A percentile compares a stretch with the other conserved stretches of the same genome.
Conservation (phyloP, 2,888 invertebrate species). For the Dermolepida albohirtum region DNA sequence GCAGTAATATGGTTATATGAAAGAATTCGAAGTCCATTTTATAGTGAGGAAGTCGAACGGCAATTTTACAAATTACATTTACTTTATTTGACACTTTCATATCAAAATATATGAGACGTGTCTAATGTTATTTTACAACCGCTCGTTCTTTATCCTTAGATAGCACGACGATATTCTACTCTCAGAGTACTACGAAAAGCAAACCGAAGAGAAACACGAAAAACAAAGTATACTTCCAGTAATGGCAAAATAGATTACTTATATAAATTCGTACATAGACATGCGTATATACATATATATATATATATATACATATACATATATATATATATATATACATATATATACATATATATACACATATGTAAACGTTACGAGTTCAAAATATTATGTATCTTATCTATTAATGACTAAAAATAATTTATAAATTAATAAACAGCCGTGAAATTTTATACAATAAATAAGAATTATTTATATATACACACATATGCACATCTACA, state of each 20-base stretch:
- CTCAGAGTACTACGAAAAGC: conserved; percentile 6
- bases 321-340: too few species aligned
- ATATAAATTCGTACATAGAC: background rate
- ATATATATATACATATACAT: too few species aligned
- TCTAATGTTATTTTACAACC: conserved; percentile 37
- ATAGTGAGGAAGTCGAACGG: conserved; percentile 21
- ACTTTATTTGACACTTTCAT: conserved; percentile 39
- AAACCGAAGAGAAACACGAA: background rate
- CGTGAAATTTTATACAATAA: too few species aligned
- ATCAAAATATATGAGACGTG: conserved; percentile 37
- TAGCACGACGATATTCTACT: conserved; percentile 23
- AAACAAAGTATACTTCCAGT: conserved; percentile 13
- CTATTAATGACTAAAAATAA: too few species aligned
- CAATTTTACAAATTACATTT: conserved; percentile 39
- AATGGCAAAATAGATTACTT: conserved; percentile 19
- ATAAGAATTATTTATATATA: too few species aligned
- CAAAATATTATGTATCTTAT: too few species aligned
- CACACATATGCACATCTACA: too few species aligned
- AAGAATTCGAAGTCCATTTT: conserved; percentile 15
- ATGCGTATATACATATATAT: too few species aligned
- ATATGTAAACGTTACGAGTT: too few species aligned
- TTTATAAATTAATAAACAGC: too few species aligned
- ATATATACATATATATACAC: too few species aligned
- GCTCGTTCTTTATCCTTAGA: conserved; percentile 27
- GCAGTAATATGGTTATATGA: background rate